phyloP scores from a whole-genome alignment of 2,888 invertebrate genomes.

The Papilio gigon region DNA sequence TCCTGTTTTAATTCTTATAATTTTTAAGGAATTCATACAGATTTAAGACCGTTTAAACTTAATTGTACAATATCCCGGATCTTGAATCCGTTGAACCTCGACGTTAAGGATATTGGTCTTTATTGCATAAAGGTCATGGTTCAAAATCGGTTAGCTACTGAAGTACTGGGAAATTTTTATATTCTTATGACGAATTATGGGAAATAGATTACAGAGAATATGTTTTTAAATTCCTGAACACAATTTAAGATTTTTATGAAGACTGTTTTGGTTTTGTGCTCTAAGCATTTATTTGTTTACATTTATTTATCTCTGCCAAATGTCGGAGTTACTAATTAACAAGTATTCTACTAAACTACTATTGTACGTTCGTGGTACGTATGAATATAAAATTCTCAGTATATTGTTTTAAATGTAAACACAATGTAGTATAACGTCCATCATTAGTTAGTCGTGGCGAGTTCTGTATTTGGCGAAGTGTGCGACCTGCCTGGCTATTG shows the following conservation, averaged over 20 bases:
- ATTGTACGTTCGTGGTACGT: no score
- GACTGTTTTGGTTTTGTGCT: no score
- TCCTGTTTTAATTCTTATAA: no score
- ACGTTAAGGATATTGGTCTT: background rate
- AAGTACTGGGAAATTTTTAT: background rate
- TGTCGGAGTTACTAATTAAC: no score
- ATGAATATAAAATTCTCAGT: no score
- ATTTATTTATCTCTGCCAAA: no score
- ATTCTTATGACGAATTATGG: background rate
- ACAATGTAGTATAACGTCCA: background rate
- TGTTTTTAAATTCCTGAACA: background rate
- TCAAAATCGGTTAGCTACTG: background rate
- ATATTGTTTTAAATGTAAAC: background rate
- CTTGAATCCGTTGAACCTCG: background rate
- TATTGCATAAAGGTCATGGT: background rate
- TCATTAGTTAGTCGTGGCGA: background rate
- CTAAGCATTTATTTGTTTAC: no score
- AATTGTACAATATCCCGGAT: conserved; percentile 16
- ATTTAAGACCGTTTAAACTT: background rate
- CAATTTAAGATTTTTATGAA: no score
- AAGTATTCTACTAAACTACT: no score
- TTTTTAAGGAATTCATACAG: no score
- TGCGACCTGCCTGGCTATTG: conserved; percentile 19
- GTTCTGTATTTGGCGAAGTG: conserved; percentile 28
- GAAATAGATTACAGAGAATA: background rate